Evolutionary conservation across 2,113 vertebrate genomes (phyloP), one percentile per base, ranked within the genome.

Genomic region (Synodontis membranacea): DNA sequence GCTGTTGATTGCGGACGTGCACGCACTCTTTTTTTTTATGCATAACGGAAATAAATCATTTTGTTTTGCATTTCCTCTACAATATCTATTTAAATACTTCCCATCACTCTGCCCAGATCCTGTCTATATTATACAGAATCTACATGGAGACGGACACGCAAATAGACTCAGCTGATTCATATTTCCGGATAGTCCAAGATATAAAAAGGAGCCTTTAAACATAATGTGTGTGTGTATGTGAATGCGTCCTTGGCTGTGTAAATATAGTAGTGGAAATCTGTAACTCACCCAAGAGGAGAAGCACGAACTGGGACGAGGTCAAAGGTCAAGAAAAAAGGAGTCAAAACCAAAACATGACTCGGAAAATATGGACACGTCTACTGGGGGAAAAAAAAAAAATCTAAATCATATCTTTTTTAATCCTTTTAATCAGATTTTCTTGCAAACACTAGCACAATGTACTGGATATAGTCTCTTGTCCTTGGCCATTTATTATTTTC

Each of bases 131-230:
- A 58, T 66, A 50, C 15, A 48, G 17, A 86, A 79, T 72, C 23
- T 88, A 34, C 31, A 66, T 46, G 39, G 86, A 84, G 52, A 88
- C 21, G 6, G 83, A 81, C 34, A 86, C 88, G 88, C 85, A 70
- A 89, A 86, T 72, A 56, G 72, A 52, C 0, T 28, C 75, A 80
- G 58, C 68, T 23, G 48, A 25, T 74, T 1, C 86, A 89, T 89
- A 84, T 85, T 90, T 89, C 82, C 31, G 83, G 88, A 90, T 84
- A 84, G 83, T 62, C 87, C 19, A 14, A 28, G 86, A 62, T 87
- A 88, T 89, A 91, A 89, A 89, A 88, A 91, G 88, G 31, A 84
- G 42, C 17, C 78, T 85, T 86, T 91, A 90, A 88, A 87, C 66
- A 85, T 86, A 85, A 89, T 83, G 66, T 70, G 34, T 70, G 34